Evolutionary conservation across 1,140 invertebrate species (phyloP), one percentile per base, ranked within the genome.

Genomic region (Trichoplusia ni): DNA sequence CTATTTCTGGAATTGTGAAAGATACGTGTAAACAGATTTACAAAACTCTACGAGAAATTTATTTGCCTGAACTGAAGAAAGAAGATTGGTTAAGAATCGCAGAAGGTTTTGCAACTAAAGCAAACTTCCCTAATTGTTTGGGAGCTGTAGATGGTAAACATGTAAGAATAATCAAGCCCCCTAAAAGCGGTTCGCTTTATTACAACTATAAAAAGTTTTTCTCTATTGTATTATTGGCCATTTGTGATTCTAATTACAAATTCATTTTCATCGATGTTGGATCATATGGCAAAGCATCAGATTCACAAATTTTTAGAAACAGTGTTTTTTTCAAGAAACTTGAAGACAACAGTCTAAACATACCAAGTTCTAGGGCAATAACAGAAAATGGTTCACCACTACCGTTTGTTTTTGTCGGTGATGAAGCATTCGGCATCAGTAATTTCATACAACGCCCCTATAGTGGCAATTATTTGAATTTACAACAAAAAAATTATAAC

Each of bases 1-100:
- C 40, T n/a, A 44, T 44, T 44, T 44, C 40, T 44, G 40, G 40
- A 44, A 44, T 44, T 21, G 19, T 44, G 40, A 44, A 44, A 44
- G 40, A 44, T 44, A 44, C 40, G 21, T 44, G 40, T 23, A 16
- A 44, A 44, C 21, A 44, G 40, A 21, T 44, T 44, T 44, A 44
- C 40, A 8, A n/a, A 44, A 44, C 18, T 7, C 40, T 44, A 21
- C 18, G 21, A 44, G 40, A 23, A 23, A 23, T 21, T 44, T 44
- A 8, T 44, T 11, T 35, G 33, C 33, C 33, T 35, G 33, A 35
- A 35, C 11, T 35, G 33, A 35, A 35, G n/a, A 35, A 35, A 11
- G 9, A 35, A 35, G 33, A 35, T 35, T 35, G 33, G 33, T 35
- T 35, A 35, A 35, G 33, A 35, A 35, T 35, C 33, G 33, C 33